phyloP scores from a whole-genome alignment of 2,113 vertebrate genomes.

The Tursiops truncatus region DNA sequence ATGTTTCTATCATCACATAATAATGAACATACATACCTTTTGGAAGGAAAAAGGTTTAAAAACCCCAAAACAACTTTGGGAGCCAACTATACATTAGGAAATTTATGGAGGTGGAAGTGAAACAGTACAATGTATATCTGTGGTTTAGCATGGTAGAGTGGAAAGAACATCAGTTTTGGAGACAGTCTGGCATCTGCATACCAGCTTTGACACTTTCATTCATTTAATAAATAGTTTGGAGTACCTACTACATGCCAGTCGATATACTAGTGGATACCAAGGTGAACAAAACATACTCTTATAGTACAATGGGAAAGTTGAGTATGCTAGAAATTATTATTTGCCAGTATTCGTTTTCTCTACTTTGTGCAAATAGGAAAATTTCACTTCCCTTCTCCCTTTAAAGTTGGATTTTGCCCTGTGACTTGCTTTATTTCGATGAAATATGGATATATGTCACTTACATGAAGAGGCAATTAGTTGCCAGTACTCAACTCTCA shows the following conservation, averaged over 20 bases:
- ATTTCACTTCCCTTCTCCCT: neutral
- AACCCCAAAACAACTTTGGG: neutral
- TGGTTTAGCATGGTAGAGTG: neutral
- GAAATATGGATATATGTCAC: neutral
- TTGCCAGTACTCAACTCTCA: neutral
- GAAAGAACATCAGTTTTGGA: neutral
- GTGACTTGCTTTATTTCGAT: conserved; percentile 11
- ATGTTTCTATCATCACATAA: neutral
- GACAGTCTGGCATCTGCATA: neutral
- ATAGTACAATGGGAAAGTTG: neutral
- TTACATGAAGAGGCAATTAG: neutral
- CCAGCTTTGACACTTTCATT: neutral
- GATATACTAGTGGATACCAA: neutral
- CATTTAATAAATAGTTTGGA: neutral
- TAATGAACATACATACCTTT: neutral
- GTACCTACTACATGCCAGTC: neutral
- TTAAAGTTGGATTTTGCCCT: neutral
- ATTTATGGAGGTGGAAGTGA: neutral
- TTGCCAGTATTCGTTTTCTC: neutral
- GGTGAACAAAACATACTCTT: neutral
- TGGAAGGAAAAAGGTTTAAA: neutral
- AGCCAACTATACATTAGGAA: neutral
- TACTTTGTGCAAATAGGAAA: neutral
- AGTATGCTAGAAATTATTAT: neutral
- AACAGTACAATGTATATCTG: neutral